phyloP scores from a whole-genome alignment of 2,113 vertebrate species.

The Uria aalge region DNA sequence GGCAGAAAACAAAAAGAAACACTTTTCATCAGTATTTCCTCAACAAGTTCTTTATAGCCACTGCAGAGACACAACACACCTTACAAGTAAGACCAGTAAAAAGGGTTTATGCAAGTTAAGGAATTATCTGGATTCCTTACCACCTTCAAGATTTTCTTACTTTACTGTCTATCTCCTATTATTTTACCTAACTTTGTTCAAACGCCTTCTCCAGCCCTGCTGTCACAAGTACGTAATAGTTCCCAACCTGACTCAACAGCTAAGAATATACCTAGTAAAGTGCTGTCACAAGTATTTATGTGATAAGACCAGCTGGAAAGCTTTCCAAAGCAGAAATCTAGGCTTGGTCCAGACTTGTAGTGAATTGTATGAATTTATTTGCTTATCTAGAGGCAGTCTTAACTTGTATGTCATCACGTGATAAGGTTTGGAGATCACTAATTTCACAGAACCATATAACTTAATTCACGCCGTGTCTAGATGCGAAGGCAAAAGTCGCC shows the following conservation, averaged over 20 bases:
- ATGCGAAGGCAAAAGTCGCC: background rate
- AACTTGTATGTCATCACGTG: background rate
- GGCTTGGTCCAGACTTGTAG: background rate
- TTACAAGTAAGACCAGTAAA: background rate
- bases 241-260: background rate
- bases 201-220: background rate
- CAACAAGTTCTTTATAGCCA: background rate
- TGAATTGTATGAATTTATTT: background rate
- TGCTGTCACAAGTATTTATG: fast-evolving
- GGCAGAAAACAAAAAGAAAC: background rate
- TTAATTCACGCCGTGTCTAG: fast-evolving
- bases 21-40: background rate
- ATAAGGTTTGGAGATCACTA: background rate
- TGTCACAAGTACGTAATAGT: background rate
- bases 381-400: background rate
- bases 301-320: background rate
- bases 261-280: background rate
- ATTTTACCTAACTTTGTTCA: background rate
- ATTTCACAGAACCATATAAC: background rate
- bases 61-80: background rate
- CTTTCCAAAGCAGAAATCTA: background rate
- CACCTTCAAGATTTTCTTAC: background rate
- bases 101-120: background rate
- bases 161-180: background rate
- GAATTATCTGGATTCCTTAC: background rate